Evolutionary conservation across 2,113 vertebrate species (phyloP).

Genomic region (Ceyx cyanopectus): DNA sequence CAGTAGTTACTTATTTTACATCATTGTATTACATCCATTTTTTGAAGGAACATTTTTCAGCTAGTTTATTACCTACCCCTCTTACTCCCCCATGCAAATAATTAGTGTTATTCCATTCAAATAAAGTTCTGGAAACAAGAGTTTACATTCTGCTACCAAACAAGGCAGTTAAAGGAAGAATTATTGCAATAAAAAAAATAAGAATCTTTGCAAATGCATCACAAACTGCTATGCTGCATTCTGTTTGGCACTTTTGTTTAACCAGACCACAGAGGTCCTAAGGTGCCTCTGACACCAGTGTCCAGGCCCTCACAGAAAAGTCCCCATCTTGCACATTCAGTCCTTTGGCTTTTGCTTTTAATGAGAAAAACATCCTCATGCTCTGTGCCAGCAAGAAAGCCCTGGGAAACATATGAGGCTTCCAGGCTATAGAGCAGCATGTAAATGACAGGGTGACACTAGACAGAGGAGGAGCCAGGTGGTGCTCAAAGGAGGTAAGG

Average conservation of each 20-base stretch:
- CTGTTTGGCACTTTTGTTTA: neutral
- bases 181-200: neutral
- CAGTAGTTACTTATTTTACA: neutral
- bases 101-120: neutral
- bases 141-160: neutral
- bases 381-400: neutral
- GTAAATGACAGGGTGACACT: neutral
- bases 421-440: neutral
- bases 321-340: neutral
- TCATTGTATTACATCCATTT: neutral
- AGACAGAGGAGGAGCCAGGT: neutral
- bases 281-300: neutral
- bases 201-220: neutral
- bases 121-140: neutral
- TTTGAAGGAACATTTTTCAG: neutral
- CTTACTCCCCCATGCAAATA: neutral
- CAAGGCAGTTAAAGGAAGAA: neutral
- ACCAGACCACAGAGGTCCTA: neutral
- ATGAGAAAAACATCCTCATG: neutral
- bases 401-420: neutral
- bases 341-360: neutral
- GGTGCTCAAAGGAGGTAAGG: neutral
- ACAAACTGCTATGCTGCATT: neutral
- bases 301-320: neutral
- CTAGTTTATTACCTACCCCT: neutral